A percentile compares a stretch with the other conserved stretches of the same genome.
phyloP scores from a whole-genome alignment of 1,140 invertebrate genomes.

The Trichonephila clavipes region DNA sequence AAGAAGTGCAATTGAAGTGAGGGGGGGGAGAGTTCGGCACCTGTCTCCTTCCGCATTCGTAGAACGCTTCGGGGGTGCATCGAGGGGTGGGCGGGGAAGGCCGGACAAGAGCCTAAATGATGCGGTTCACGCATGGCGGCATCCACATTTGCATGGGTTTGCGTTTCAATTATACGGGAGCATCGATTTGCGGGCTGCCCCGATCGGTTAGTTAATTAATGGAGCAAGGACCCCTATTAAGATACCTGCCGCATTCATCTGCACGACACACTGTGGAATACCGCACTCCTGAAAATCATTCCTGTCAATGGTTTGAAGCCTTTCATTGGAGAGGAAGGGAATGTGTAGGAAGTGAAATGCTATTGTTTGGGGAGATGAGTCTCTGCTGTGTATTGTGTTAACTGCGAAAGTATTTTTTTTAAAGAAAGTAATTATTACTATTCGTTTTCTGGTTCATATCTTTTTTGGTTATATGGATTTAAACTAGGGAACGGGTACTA shows the following conservation, averaged over 20 bases:
- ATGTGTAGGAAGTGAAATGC: neutral
- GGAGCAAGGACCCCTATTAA: constrained; percentile 68
- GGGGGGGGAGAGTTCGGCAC: constrained; percentile 4
- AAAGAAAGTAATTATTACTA: too few species aligned
- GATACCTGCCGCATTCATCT: constrained; percentile 67
- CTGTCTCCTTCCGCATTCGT: constrained; percentile 67
- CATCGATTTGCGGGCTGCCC: constrained; percentile 55
- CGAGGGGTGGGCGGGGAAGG: neutral
- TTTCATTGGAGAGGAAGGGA: neutral
- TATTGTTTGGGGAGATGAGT: neutral
- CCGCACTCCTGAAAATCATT: constrained; percentile 26
- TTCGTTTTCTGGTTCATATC: too few species aligned
- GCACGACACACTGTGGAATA: constrained; percentile 1
- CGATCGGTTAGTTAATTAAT: constrained; percentile 71
- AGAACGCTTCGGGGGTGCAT: neutral
- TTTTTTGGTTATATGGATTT: too few species aligned
- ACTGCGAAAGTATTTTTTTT: too few species aligned
- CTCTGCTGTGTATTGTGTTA: too few species aligned
- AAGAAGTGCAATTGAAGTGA: constrained; percentile 20
- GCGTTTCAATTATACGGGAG: constrained; percentile 71
- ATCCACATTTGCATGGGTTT: constrained; percentile 69
- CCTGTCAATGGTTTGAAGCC: constrained; percentile 7
- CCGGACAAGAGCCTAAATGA: constrained; percentile 55
- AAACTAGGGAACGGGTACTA: too few species aligned
- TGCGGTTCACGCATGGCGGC: constrained; percentile 64